Base-by-base conservation (phyloP, 2,113 vertebrate genomes). In the Motacilla alba region DNA sequence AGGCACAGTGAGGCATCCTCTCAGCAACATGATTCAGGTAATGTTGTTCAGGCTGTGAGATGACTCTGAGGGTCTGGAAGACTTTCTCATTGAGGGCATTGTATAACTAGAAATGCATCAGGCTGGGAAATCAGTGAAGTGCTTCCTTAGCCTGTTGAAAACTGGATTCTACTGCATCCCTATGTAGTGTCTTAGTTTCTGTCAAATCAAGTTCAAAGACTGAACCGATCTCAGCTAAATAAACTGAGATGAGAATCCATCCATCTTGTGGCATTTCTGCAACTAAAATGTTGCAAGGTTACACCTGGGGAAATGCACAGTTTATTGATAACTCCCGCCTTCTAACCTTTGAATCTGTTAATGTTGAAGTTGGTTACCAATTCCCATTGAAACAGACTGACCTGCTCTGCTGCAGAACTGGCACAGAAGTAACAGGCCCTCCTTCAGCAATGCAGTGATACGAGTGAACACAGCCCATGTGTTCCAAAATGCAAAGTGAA, bases 391-490 rank as follows among this genome's bases (percentile, higher is more conserved):
- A 84, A 55, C 28, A 44, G 37, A 39, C 30, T 7, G 55, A 55
- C 19, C 30, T 55, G 27, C 31, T 60, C 63, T 17, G 33, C 10
- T 59, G 49, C 27, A 73, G 46, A 87, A 44, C 15, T 24, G 50
- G n/a, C 39, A 72, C 30, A 66, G 55, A 44, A 90, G 19, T 30
- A 47, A 24, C 15, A 72, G 16, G 18, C 30, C 44, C n/a, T 50
- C 0, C 46, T 53, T 35, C 27, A 28, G 68, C 30, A 46, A 41
- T 33, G 53, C 2, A 28, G 39, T 15, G 69, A 66, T 44, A 47
- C 0, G 0, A 52, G 19, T 13, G 19, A 50, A 76, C 49, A 39
- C 0, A 0, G 76, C 22, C 93, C 41, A 11, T 8, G 13, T 60
- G 16, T 7, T 66, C 52, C 66, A 56, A 81, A 87, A 70, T 6